Evolutionary conservation across 2,888 invertebrate genomes (phyloP).

Genomic region (Trissolcus japonicus): DNA sequence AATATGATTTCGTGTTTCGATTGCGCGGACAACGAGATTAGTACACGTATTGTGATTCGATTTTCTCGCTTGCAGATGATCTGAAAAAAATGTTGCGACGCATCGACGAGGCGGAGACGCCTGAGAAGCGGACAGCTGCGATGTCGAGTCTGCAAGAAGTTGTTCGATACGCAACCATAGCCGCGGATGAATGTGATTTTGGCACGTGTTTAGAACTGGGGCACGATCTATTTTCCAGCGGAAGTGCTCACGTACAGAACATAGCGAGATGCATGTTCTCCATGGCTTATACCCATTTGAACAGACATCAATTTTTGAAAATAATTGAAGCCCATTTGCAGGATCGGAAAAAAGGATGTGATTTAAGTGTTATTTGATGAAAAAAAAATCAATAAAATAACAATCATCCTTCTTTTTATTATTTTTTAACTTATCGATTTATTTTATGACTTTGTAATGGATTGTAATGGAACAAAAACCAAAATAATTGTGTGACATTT

Average conservation of each 20-base stretch:
- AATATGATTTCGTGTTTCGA: no score
- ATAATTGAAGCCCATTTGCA: constrained; percentile 87
- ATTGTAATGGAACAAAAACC: no score
- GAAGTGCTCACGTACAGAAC: constrained; percentile 82
- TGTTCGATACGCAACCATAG: constrained; percentile 90
- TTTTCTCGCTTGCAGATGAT: constrained; percentile 77
- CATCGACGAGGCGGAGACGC: constrained; percentile 79
- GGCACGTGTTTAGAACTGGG: constrained; percentile 94
- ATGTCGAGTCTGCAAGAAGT: constrained; percentile 87
- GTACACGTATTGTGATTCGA: constrained; percentile 9
- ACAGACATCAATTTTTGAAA: constrained; percentile 83
- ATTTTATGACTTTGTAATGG: constrained; percentile 1
- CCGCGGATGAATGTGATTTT: constrained; percentile 96
- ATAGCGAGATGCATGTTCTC: constrained; percentile 82
- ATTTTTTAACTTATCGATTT: constrained; percentile 15
- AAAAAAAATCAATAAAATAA: no score
- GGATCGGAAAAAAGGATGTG: constrained; percentile 80
- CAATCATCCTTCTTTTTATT: no score
- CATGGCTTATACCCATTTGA: constrained; percentile 86
- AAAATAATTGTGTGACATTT: no score
- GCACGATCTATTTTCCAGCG: constrained; percentile 88
- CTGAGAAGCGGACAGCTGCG: constrained; percentile 80
- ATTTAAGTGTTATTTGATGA: constrained; percentile 76
- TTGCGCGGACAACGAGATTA: no score
- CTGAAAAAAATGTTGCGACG: constrained; percentile 83